These are phyloP conservation scores for Porites rus DNA, from an alignment of 92 coral and sea anemone genomes.

Conservation along the genomic window DNA sequence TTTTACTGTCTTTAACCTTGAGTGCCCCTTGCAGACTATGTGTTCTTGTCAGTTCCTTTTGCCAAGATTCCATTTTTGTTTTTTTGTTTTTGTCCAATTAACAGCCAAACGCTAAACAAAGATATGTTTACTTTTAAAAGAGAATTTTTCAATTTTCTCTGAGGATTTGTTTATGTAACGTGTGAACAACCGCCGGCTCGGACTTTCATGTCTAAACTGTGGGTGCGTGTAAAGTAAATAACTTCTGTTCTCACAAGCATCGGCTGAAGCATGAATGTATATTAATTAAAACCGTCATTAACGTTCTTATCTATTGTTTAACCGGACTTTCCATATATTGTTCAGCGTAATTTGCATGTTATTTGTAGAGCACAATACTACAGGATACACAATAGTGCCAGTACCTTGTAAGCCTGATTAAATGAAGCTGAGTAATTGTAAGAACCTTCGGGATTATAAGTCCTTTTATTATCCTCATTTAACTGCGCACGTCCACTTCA, in stretches of 20 bases:
- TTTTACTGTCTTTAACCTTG: conserved; percentile 63
- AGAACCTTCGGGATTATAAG: no score
- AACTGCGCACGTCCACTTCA: no score
- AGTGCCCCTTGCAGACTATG: conserved; percentile 17
- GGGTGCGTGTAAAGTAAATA: background rate
- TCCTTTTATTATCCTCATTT: no score
- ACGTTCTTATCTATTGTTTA: background rate
- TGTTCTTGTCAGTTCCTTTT: conserved; percentile 14
- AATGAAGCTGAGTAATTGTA: no score
- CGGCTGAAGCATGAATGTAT: conserved; percentile 19
- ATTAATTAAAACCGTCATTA: background rate
- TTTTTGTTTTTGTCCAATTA: background rate
- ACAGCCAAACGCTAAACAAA: background rate
- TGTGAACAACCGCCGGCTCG: background rate
- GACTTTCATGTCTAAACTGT: background rate
- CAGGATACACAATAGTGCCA: background rate
- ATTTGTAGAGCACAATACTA: background rate
- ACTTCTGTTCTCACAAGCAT: background rate
- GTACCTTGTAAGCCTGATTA: background rate
- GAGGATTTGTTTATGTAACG: background rate
- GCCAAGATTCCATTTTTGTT: conserved; percentile 1
- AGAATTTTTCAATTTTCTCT: background rate
- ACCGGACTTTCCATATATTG: background rate
- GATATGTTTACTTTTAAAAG: background rate
- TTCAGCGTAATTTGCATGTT: conserved; percentile 9